These are phyloP conservation scores for Larimichthys polyactis DNA, from an alignment of 2,113 vertebrate genomes.

Conservation along the genomic window DNA sequence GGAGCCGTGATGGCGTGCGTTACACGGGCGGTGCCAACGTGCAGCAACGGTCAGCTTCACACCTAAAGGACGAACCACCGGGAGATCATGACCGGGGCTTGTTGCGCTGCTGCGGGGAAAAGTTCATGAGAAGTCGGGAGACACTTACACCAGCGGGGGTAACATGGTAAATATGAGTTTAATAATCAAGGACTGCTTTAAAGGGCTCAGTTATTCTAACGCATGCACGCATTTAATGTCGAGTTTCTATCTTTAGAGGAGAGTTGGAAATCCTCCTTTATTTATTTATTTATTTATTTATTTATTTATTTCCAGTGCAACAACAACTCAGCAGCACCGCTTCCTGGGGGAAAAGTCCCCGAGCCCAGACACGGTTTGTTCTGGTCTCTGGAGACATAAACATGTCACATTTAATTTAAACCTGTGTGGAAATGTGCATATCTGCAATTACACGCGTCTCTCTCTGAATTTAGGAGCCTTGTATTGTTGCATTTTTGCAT, in stretches of 20 bases:
- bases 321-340: too few relatives aligned
- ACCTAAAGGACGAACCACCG: not conserved
- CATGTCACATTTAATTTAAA: not conserved
- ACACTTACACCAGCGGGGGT: constrained; percentile 16
- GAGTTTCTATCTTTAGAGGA: not conserved
- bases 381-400: not conserved
- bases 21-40: not conserved
- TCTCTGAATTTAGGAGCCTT: not conserved
- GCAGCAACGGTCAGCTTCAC: constrained; percentile 11
- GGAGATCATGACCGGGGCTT: constrained; percentile 64
- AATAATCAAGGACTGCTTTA: not conserved
- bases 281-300: not conserved
- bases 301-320: not conserved
- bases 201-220: not conserved
- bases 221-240: not conserved
- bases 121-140: constrained; percentile 69
- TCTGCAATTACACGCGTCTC: not conserved
- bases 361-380: not conserved
- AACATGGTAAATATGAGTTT: constrained; percentile 76
- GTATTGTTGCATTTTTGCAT: not conserved
- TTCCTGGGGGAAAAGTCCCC: not conserved
- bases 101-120: constrained; percentile 60
- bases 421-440: not conserved
- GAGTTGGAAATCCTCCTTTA: not conserved
- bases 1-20: constrained; percentile 37